Base-by-base conservation (phyloP, 2,888 invertebrate species). In the Troilus luridus region DNA sequence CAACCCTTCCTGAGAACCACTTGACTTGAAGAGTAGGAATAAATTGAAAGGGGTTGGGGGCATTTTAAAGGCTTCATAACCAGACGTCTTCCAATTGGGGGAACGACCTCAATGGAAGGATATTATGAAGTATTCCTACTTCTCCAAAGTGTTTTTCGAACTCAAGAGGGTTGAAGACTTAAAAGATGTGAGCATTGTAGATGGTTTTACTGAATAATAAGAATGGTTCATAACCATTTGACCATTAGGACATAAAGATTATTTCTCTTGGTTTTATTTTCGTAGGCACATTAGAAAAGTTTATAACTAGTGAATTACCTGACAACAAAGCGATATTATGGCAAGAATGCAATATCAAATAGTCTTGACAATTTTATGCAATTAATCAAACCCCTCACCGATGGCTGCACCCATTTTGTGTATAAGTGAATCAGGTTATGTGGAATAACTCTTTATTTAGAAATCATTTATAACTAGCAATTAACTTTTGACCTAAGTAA, bases 11-110 rank as follows among this genome's bases (percentile, higher is more conserved):
- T 85, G 56, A 58, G 85, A 85, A 58, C 56, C 85, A 85, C 85
- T 85, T 85, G 85, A 85, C 85, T 85, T 85, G n/a, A 85, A 85
- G 85, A 85, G 85, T 54, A 85, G 85, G 85, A 85, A 85, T 85
- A 85, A 85, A 85, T 85, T 85, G 85, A 85, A 85, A 85, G 85
- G 85, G 85, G 85, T 85, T 85, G 85, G 85, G 85, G 85, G 85
- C 56, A 58, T 85, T 85, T 85, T 85, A 85, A 85, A 85, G 85
- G 85, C 85, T 85, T 85, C 85, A 85, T 85, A 85, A 85, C 85
- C 85, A 85, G 85, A 58, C 85, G 85, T 85, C 85, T 85, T 58
- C 85, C 85, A 58, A 85, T 56, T 85, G 85, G 85, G 56, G 85
- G 11, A 11, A 58, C 41, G 41, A n/a, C n/a, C n/a, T 85, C 6